phyloP scores from a whole-genome alignment of 2,888 invertebrate genomes.

The Drosophila ustulata region DNA sequence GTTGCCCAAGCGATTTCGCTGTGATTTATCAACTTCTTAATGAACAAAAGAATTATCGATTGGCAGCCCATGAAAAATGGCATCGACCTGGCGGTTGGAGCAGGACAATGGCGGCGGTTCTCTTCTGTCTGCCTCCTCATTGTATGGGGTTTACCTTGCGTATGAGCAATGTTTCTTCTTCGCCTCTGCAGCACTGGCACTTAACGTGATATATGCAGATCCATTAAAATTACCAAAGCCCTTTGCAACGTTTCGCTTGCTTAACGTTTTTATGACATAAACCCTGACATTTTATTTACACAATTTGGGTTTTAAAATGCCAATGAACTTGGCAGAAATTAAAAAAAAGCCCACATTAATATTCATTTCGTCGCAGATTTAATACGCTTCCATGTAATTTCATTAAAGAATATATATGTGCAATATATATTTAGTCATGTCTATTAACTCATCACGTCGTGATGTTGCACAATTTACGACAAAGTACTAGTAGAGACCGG shows the following conservation, averaged over 20 bases:
- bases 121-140: constrained; percentile 9
- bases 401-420: not conserved
- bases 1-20: constrained; percentile 16
- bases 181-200: constrained; percentile 43
- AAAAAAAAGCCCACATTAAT: constrained; percentile 4
- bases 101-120: too few species aligned
- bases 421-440: not conserved
- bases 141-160: constrained; percentile 51
- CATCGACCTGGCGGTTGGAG: constrained; percentile 6
- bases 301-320: constrained; percentile 41
- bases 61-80: constrained; percentile 72
- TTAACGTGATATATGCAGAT: constrained; percentile 72
- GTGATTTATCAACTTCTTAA: constrained; percentile 78
- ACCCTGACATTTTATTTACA: constrained; percentile 60
- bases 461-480: not conserved
- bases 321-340: not conserved
- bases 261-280: constrained; percentile 49
- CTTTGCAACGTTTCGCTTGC: not conserved
- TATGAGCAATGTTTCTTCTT: constrained; percentile 65
- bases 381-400: constrained; percentile 2
- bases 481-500: not conserved
- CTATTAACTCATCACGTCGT: constrained; percentile 1
- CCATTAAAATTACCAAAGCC: constrained; percentile 57
- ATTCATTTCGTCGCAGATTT: not conserved
- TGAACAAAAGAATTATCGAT: constrained; percentile 81